phyloP scores from a whole-genome alignment of 35 echinoderm and acorn worm genomes.

The Chiridota heheva region DNA sequence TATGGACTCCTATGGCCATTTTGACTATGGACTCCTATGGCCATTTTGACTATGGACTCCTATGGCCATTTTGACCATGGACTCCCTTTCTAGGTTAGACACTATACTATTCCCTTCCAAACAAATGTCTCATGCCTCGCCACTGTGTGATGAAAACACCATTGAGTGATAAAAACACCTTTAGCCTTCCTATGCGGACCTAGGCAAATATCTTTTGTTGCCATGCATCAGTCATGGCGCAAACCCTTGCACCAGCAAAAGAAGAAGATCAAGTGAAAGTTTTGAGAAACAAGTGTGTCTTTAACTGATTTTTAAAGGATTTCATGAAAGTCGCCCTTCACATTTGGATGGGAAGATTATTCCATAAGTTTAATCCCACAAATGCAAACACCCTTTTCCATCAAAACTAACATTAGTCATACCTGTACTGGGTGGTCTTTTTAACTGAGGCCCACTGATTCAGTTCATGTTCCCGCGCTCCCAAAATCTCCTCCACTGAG shows the following conservation, averaged over 20 bases:
- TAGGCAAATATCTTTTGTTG: too few relatives aligned
- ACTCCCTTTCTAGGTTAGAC: too few relatives aligned
- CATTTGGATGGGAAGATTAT: neutral
- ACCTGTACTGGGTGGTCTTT: slow-evolving; percentile 96
- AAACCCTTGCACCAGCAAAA: neutral
- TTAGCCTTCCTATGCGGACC: too few relatives aligned
- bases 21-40: too few relatives aligned
- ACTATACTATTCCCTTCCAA: too few relatives aligned
- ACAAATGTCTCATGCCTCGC: too few relatives aligned
- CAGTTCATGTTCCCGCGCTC: slow-evolving; percentile 77
- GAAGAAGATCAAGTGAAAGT: neutral
- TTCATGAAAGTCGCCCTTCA: neutral
- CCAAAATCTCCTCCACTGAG: slow-evolving; percentile 69
- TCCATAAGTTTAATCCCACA: neutral
- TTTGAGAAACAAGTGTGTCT: neutral
- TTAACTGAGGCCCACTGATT: slow-evolving; percentile 95
- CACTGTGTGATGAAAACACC: too few relatives aligned
- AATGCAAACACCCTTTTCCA: neutral
- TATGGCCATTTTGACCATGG: too few relatives aligned
- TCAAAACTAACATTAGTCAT: neutral
- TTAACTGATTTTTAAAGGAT: neutral
- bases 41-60: too few relatives aligned
- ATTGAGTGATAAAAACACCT: too few relatives aligned
- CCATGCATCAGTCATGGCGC: too few relatives aligned
- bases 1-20: too few relatives aligned